These are phyloP conservation scores for Zophobas morio DNA, from an alignment of 1,140 invertebrate species.

Conservation along the genomic window DNA sequence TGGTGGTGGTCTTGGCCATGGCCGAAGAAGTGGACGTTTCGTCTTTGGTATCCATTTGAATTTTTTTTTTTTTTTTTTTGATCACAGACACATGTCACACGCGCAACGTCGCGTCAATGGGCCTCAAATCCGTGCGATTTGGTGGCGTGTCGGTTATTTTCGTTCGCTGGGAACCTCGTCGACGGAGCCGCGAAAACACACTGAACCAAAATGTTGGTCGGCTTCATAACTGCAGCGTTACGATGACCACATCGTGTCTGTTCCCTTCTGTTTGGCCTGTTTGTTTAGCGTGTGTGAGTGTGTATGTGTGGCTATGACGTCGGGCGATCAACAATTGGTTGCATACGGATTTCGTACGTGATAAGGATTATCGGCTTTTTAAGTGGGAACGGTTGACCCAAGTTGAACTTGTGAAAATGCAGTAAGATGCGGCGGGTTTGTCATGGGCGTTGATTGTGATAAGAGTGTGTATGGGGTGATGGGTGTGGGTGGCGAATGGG, in stretches of 20 bases:
- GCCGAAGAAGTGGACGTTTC: constrained; percentile 49
- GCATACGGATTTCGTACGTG: neutral
- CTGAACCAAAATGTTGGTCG: constrained; percentile 51
- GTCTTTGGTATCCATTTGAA: constrained; percentile 35
- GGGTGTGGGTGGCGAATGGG: too few relatives aligned
- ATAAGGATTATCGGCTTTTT: too few relatives aligned
- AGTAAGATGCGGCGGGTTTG: too few relatives aligned
- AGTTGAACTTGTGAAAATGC: too few relatives aligned
- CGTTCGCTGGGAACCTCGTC: constrained; percentile 25
- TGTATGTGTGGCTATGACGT: constrained; percentile 14
- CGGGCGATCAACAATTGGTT: constrained; percentile 19
- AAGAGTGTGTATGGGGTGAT: too few relatives aligned
- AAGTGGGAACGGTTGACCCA: too few relatives aligned
- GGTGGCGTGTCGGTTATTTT: constrained; percentile 43
- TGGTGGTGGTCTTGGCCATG: constrained; percentile 80
- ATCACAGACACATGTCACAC: constrained; percentile 33
- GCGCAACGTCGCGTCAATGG: constrained; percentile 9
- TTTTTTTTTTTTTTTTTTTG: neutral
- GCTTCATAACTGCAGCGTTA: constrained; percentile 51
- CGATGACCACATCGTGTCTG: constrained; percentile 60
- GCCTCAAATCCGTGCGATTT: neutral
- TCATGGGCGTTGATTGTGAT: too few relatives aligned
- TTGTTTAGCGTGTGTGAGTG: constrained; percentile 17
- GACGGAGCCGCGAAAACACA: constrained; percentile 57
- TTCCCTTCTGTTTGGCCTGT: constrained; percentile 47